Conservation (phyloP, 1,140 invertebrate species). For the Druon quercuslanigerum region DNA sequence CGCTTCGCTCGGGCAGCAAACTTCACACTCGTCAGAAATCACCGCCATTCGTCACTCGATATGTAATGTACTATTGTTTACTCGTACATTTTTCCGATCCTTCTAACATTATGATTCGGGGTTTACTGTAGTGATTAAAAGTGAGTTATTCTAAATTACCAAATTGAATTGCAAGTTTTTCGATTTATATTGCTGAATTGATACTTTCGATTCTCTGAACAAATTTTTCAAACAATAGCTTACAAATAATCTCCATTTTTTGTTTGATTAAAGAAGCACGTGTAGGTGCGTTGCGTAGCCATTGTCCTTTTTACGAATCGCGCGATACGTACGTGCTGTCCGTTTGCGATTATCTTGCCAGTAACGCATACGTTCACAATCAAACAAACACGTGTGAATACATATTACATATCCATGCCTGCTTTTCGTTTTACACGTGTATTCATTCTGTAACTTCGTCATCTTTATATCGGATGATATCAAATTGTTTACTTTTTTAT, state of each 20-base stretch:
- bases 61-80: too few relatives aligned
- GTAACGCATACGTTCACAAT: not conserved
- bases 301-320: constrained; percentile 30
- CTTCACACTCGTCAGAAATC: too few relatives aligned
- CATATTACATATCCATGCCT: not conserved
- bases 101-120: too few relatives aligned
- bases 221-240: not conserved
- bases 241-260: not conserved
- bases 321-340: constrained; percentile 24
- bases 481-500: not conserved
- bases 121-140: too few relatives aligned
- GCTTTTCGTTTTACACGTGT: not conserved
- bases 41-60: too few relatives aligned
- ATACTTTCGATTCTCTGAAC: not conserved
- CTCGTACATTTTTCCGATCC: too few relatives aligned
- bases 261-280: not conserved
- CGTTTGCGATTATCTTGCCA: constrained; percentile 14
- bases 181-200: not conserved
- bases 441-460: not conserved
- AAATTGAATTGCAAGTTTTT: not conserved
- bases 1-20: too few relatives aligned
- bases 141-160: too few relatives aligned
- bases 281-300: not conserved
- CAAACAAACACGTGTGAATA: constrained; percentile 9
- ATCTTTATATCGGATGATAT: not conserved